phyloP scores from a whole-genome alignment of 2,797 vertebrate genomes.

The Chaetophractus vellerosus region DNA sequence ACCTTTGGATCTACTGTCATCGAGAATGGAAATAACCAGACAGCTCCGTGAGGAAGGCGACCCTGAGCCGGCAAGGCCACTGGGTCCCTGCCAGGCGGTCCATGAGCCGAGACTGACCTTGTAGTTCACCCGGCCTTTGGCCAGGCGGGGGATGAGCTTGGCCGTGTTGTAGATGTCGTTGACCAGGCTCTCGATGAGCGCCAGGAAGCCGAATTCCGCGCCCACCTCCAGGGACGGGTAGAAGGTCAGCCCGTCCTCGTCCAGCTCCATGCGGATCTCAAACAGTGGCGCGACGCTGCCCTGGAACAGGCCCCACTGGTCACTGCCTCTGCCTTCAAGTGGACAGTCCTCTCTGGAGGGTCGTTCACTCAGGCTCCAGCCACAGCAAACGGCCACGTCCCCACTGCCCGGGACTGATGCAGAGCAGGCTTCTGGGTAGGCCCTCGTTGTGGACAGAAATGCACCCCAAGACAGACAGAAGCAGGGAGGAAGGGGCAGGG shows the following conservation, averaged over 20 bases:
- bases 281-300: conserved; percentile 83
- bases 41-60: accelerated
- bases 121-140: conserved; percentile 83
- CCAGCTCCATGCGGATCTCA: conserved; percentile 88
- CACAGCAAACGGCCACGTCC: accelerated
- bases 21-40: accelerated
- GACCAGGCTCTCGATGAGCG: conserved; percentile 84
- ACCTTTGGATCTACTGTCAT: accelerated
- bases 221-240: conserved; percentile 85
- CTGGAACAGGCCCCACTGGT: conserved; percentile 73
- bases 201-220: conserved; percentile 63
- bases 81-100: accelerated
- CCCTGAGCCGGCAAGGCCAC: accelerated
- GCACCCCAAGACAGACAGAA: accelerated
- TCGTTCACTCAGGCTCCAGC: accelerated
- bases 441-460: accelerated
- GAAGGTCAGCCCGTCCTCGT: conserved; percentile 69
- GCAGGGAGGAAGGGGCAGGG: neutral
- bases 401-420: neutral
- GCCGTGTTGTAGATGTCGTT: conserved; percentile 71
- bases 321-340: accelerated
- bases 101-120: conserved; percentile 75
- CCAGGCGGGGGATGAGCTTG: conserved; percentile 86
- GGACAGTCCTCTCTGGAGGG: accelerated
- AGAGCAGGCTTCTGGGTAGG: neutral